Evolutionary conservation across 2,888 invertebrate genomes (phyloP), one percentile per base, ranked within the genome.

Genomic region (Chymomyza fuscimana): DNA sequence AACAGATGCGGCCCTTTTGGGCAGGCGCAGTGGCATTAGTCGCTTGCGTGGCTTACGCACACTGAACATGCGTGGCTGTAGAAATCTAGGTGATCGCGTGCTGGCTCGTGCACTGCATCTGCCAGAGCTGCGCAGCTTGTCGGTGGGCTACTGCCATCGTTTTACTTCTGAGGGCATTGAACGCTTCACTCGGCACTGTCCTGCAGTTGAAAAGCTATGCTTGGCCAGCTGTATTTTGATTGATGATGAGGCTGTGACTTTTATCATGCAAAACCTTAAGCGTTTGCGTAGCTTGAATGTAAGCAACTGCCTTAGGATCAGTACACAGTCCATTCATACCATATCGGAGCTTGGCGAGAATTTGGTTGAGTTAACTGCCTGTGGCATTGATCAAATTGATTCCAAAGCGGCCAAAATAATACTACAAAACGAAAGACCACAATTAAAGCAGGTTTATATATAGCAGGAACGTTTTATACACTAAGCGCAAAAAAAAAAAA

Each of bases 401-500:
- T 67, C 76, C 0, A 76, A 77, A 19, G 78, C 79, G 7, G 82
- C 80, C 0, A 72, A 78, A 36, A 65, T 74, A n/a, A 70, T 84
- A n/a, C 32, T 89, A 9, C 56, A 73, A 46, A 60, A 69, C 7
- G 66, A 81, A 9, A 65, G 78, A 40, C 89, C 86, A 2, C 73
- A 80, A 54, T 65, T 87, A 62, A 81, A 81, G 69, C 79, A 81
- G 29, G 76, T 78, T 61, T 59, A 77, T 46, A 72, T 87, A 76
- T 89, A 89, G 87, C 88, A 82, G 79, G 87, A 88, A 73, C 80
- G 87, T 69, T 69, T 77, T 7, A 87, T 85, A 59, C 74, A 85
- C 74, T 67, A 63, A 25, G 12, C 62, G 36, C 60, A 36, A 16
- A n/a, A 25, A 25, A 32, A 1, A n/a, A n/a, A n/a, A 40, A 40